phyloP scores from a whole-genome alignment of 2,797 vertebrate genomes.

The Lepilemur ruficaudatus region DNA sequence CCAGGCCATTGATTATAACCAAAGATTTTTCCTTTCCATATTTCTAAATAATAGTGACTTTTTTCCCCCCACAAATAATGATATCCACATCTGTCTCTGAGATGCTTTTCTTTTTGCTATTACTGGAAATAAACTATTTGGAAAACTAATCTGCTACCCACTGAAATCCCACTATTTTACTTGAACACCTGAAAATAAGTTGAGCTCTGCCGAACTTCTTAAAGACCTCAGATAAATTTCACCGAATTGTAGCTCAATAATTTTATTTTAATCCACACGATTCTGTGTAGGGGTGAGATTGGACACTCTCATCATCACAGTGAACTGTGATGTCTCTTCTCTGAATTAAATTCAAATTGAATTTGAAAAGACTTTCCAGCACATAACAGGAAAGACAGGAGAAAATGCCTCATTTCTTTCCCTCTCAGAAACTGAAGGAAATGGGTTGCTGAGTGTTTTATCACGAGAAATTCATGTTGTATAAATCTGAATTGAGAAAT shows the following conservation, averaged over 20 bases:
- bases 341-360: slow-evolving; percentile 57
- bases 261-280: slow-evolving; percentile 30
- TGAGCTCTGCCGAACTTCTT: not conserved
- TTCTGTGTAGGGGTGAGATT: not conserved
- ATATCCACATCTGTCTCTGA: not conserved
- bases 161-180: not conserved
- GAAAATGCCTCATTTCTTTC: not conserved
- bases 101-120: not conserved
- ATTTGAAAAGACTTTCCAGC: not conserved
- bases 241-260: slow-evolving; percentile 28
- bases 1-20: not conserved
- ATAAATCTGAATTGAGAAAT: slow-evolving; percentile 45
- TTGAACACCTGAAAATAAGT: not conserved
- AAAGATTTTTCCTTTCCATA: not conserved
- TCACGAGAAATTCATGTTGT: slow-evolving; percentile 45
- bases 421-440: slow-evolving; percentile 19
- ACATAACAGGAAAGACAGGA: not conserved
- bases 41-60: not conserved
- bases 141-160: not conserved
- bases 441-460: slow-evolving; percentile 10
- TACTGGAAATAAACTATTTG: not conserved
- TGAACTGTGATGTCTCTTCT: not conserved
- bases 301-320: not conserved
- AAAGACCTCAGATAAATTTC: not conserved
- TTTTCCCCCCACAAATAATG: not conserved